Evolutionary conservation across 2,113 vertebrate species (phyloP), one percentile per base, ranked within the genome.

Genomic region (Elephantulus edwardii): DNA sequence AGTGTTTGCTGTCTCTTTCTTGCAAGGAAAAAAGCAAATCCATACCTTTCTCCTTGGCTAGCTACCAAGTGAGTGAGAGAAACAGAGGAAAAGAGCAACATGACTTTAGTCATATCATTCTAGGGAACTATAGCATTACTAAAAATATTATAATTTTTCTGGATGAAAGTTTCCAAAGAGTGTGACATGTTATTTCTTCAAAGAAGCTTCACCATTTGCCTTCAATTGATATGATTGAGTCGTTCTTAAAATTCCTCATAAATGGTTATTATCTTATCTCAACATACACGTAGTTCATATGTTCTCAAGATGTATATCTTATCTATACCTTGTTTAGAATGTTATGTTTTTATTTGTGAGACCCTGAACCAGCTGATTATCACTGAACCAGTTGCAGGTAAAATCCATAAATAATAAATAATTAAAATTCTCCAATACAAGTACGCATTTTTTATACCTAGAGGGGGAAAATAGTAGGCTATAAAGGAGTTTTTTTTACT

Each of bases 391-490:
- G 44, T 93, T 92, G 54, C 76, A 81, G 54, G 35, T 91, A 83
- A 94, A 89, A 74, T 84, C 35, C 50, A 13, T 75, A 92, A 48
- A 26, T 68, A 88, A 88, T 80, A 72, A 68, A 38, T 50, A 91
- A 89, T 44, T 14, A 19, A 85, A 86, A 28, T 88, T 88, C 77
- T 88, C 75, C 80, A 72, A n/a, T 2, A 5, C 5, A 42, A 71
- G 83, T 87, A 83, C 89, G 20, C 42, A 87, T 81, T 88, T 85
- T n/a, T 88, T 72, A 44, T 77, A 84, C 77, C 72, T 75, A 78
- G 80, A 60, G 48, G 38, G 46, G 79, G 74, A 88, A 82, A 35
- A 17, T 70, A 33, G 4, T 44, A 35, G 11, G 58, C n/a, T n/a
- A 75, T 7, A 62, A 64, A 44, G 68, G 11, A 24, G 1, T 17